phyloP scores from a whole-genome alignment of 2,797 vertebrate species.

The Hoplostethus mediterraneus region DNA sequence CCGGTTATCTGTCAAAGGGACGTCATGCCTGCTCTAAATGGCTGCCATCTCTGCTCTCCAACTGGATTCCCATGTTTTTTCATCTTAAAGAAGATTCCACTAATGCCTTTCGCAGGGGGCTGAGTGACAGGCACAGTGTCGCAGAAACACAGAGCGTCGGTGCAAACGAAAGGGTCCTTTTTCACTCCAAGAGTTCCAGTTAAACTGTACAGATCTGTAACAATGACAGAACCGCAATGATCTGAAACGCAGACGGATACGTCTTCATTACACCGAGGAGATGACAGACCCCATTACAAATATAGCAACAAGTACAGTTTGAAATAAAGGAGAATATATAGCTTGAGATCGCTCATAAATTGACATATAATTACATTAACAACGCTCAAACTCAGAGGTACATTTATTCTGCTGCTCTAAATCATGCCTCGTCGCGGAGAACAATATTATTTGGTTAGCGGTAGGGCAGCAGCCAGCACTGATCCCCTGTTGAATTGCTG shows the following conservation, averaged over 20 bases:
- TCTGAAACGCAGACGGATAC: slow-evolving; percentile 49
- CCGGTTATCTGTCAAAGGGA: slow-evolving; percentile 77
- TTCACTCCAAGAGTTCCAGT: slow-evolving; percentile 13
- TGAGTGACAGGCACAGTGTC: slow-evolving; percentile 74
- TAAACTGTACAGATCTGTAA: slow-evolving; percentile 54
- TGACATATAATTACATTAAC: slow-evolving; percentile 64
- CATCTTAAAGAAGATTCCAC: slow-evolving; percentile 72
- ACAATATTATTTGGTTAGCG: slow-evolving; percentile 65
- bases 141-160: slow-evolving; percentile 53
- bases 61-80: slow-evolving; percentile 77
- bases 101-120: slow-evolving; percentile 61
- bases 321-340: slow-evolving; percentile 47
- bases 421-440: slow-evolving; percentile 58
- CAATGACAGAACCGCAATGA: slow-evolving; percentile 48
- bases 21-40: slow-evolving; percentile 81
- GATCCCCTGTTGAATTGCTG: slow-evolving; percentile 56
- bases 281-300: slow-evolving; percentile 31
- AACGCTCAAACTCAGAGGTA: slow-evolving; percentile 58
- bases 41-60: slow-evolving; percentile 74
- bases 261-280: slow-evolving; percentile 54
- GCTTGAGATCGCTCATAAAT: slow-evolving; percentile 52
- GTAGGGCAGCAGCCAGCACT: slow-evolving; percentile 46
- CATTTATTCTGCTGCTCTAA: slow-evolving; percentile 66
- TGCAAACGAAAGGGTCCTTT: slow-evolving; percentile 44
- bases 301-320: slow-evolving; percentile 29